Conservation (phyloP, 2,113 vertebrate genomes). For the Brienomyrus brachyistius region DNA sequence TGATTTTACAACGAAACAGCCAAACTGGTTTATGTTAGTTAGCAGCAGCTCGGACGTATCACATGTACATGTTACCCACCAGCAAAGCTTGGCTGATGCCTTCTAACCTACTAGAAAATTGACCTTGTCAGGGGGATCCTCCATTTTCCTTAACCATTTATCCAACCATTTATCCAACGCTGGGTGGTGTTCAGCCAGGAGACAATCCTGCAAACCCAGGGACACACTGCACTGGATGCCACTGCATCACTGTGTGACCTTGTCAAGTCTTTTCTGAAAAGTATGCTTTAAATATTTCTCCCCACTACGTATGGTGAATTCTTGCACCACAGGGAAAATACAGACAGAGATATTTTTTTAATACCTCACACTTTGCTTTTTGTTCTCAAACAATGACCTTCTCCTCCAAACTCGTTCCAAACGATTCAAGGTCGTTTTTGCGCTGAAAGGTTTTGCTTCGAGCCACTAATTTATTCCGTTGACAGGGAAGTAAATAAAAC, state of each 20-base stretch:
- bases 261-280: not conserved
- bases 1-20: not conserved
- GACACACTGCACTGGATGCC: not conserved
- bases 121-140: not conserved
- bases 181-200: not conserved
- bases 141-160: not conserved
- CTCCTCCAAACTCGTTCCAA: not conserved
- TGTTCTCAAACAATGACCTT: not conserved
- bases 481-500: constrained; percentile 27
- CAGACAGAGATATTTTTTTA: not conserved
- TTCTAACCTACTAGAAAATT: not conserved
- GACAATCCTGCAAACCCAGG: not conserved
- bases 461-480: not conserved
- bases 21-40: not conserved
- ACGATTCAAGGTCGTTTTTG: not conserved
- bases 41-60: not conserved
- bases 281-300: not conserved
- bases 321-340: not conserved
- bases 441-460: not conserved
- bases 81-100: not conserved
- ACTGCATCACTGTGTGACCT: not conserved
- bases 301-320: not conserved
- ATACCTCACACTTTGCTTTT: not conserved
- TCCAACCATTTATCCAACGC: not conserved
- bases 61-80: not conserved